Percentiles rank a stretch among this genome's conserved stretches.
phyloP scores from a whole-genome alignment of 2,113 vertebrate species.

The Zapornia atra region DNA sequence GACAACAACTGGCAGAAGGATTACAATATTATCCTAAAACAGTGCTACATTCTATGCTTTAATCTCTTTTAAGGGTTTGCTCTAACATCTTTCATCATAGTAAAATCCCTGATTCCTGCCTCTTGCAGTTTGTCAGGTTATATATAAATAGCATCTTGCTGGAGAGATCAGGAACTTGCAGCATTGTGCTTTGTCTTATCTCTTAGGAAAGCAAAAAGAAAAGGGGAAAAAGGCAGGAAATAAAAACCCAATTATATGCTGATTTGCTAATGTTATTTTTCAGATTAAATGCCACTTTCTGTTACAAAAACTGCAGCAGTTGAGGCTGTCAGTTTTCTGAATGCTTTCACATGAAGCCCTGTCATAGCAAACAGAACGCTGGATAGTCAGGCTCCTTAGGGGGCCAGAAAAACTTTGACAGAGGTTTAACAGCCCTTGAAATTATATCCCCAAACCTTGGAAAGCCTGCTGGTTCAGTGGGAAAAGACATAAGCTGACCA shows the following conservation, averaged over 20 bases:
- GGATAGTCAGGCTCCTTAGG: conserved; percentile 80
- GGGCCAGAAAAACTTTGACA: conserved; percentile 83
- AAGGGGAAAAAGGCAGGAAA: conserved; percentile 36
- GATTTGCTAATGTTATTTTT: conserved; percentile 81
- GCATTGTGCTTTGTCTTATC: conserved; percentile 34
- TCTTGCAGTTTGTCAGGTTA: neutral
- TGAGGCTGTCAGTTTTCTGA: conserved; percentile 77
- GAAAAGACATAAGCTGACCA: conserved; percentile 82
- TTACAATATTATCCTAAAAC: neutral
- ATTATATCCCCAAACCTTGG: conserved; percentile 81
- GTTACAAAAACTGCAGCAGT: conserved; percentile 74
- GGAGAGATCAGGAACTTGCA: conserved; percentile 22
- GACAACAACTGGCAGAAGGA: neutral
- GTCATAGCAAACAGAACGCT: conserved; percentile 79
- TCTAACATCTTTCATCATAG: neutral
- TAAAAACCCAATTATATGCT: conserved; percentile 77
- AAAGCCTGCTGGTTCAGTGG: conserved; percentile 84
- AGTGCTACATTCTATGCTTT: neutral
- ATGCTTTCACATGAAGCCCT: conserved; percentile 77
- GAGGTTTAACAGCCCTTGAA: conserved; percentile 87
- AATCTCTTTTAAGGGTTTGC: neutral
- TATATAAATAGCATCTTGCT: neutral
- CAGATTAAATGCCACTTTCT: conserved; percentile 81
- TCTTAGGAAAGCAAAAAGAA: conserved; percentile 35
- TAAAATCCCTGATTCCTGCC: neutral